phyloP scores from a whole-genome alignment of 2,888 invertebrate genomes.

The Meandrusa payeni region DNA sequence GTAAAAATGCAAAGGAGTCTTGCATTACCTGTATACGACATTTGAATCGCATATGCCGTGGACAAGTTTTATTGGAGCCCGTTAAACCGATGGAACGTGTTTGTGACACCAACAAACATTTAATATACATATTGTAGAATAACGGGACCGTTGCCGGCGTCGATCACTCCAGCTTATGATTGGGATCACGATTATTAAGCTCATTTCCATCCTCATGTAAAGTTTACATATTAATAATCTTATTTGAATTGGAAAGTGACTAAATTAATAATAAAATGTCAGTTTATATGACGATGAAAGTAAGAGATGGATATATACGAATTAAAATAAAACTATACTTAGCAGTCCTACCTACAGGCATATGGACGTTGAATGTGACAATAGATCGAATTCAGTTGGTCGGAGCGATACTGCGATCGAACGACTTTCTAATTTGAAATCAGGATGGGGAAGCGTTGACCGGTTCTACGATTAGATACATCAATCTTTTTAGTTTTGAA shows the following conservation, averaged over 20 bases:
- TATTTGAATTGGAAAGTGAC: no score
- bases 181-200: not conserved
- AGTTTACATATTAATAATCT: no score
- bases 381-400: not conserved
- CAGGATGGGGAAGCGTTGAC: slow-evolving; percentile 18
- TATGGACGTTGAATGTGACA: not conserved
- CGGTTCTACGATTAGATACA: slow-evolving; percentile 15
- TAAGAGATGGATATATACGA: no score
- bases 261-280: no score
- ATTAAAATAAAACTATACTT: no score
- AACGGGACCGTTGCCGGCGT: slow-evolving; percentile 14
- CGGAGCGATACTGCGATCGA: not conserved
- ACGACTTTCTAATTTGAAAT: slow-evolving; percentile 20
- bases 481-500: slow-evolving; percentile 7
- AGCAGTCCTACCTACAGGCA: no score
- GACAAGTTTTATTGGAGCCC: slow-evolving; percentile 21
- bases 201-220: no score
- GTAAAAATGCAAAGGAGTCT: slow-evolving; percentile 2
- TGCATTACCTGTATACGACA: slow-evolving; percentile 8
- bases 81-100: slow-evolving; percentile 24
- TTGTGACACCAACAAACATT: slow-evolving; percentile 19
- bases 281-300: no score
- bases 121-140: slow-evolving; percentile 20
- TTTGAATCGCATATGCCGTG: slow-evolving; percentile 18
- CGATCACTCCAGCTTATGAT: not conserved